phyloP scores from a whole-genome alignment of 1,140 invertebrate genomes.

The Rhynchophorus ferrugineus region DNA sequence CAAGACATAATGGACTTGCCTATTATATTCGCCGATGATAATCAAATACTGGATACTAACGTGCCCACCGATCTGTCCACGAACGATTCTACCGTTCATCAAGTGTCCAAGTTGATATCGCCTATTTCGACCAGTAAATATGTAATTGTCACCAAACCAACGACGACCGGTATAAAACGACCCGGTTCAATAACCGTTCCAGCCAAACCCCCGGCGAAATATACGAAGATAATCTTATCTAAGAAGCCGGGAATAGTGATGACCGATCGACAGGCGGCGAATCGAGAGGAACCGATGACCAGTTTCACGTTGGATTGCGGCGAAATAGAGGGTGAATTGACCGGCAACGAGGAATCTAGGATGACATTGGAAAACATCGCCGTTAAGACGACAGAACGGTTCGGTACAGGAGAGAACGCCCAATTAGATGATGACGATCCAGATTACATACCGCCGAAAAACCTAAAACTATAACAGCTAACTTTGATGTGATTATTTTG shows the following conservation, averaged over 20 bases:
- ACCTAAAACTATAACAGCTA: slow-evolving; percentile 21
- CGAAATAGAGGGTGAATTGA: slow-evolving; percentile 30
- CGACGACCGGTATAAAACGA: slow-evolving; percentile 21
- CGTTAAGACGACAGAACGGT: slow-evolving; percentile 4
- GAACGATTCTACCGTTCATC: not conserved
- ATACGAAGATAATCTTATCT: slow-evolving; percentile 49
- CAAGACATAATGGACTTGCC: slow-evolving; percentile 58
- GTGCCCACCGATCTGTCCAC: slow-evolving; percentile 27
- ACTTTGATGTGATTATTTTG: too few species aligned
- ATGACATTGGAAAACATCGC: slow-evolving; percentile 9
- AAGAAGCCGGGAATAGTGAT: slow-evolving; percentile 35
- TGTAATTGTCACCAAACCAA: slow-evolving; percentile 36
- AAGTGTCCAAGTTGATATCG: slow-evolving; percentile 12
- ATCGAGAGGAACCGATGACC: not conserved
- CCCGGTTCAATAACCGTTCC: slow-evolving; percentile 16
- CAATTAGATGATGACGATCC: slow-evolving; percentile 26
- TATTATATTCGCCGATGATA: slow-evolving; percentile 59
- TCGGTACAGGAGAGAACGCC: slow-evolving; percentile 1
- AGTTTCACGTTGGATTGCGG: slow-evolving; percentile 18
- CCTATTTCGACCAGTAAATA: slow-evolving; percentile 27
- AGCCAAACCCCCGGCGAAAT: slow-evolving; percentile 39
- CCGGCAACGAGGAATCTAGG: slow-evolving; percentile 21
- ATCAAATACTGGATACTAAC: slow-evolving; percentile 43
- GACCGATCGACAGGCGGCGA: not conserved
- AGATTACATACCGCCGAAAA: slow-evolving; percentile 30